Evolutionary conservation across 2,888 invertebrate genomes (phyloP), one percentile per base, ranked within the genome.

Genomic region (Xiphydria camelus): DNA sequence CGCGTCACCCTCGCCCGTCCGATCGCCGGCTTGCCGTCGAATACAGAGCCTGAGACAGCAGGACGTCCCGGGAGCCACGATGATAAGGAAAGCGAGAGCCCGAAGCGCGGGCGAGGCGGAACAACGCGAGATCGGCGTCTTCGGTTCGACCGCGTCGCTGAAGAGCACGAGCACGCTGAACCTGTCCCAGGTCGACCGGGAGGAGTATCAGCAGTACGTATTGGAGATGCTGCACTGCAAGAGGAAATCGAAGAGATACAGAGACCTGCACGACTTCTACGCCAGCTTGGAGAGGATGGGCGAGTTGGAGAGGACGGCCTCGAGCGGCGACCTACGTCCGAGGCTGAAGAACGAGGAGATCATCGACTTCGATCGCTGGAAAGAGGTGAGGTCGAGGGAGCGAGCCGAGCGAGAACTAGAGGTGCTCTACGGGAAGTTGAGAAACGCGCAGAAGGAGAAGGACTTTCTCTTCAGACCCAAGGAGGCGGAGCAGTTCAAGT

Each of bases 331-430:
- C 61, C 78, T 89, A 36, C 82, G 86, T 37, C 88, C 89, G 1
- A 80, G 90, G 58, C 80, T 83, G 57, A 85, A 81, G 71, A 87
- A 89, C 63, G 87, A 88, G 60, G 90, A 91, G 70, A 86, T 91
- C 6, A 85, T 92, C 49, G 91, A 92, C 76, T 93, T 88, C 68
- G 92, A 93, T 55, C 82, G 90, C 45, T 93, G 93, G 93, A 88
- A 86, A 68, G 85, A 86, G 73, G 83, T 92, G 15, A 80, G 92
- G 41, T 81, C 82, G 4, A 85, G 88, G 55, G 91, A 91, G 73
- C 83, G 86, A 55, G 91, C 91, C 0, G 91, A 92, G 71, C 83
- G 85, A 58, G 94, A 94, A 75, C 76, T 94, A 45, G 84, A 87
- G 54, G 81, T 82, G 55, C 77, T 95, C 6, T 89, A 92, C 55